A percentile compares a stretch with the other conserved stretches of the same genome.
Conservation (phyloP, 2,888 invertebrate species). For the Lasioglossum vierecki region DNA sequence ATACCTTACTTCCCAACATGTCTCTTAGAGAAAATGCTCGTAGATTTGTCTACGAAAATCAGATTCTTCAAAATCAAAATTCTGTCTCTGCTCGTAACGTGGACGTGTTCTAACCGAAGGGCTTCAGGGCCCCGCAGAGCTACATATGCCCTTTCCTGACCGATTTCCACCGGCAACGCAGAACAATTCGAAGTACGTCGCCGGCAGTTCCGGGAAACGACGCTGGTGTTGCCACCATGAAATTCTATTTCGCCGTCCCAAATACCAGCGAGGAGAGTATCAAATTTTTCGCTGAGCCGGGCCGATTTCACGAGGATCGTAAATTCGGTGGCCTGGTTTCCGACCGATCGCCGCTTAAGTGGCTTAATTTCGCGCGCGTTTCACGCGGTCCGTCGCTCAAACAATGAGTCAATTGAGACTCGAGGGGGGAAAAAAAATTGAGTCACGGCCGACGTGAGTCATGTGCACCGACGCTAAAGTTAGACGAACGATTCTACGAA, state of each 20-base stretch:
- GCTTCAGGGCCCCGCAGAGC: not conserved
- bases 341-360: slow-evolving; percentile 43
- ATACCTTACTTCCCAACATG: too few species aligned
- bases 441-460: slow-evolving; percentile 46
- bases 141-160: not conserved
- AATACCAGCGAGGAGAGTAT: slow-evolving; percentile 19
- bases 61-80: not conserved
- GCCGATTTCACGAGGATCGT: slow-evolving; percentile 40
- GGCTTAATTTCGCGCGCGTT: slow-evolving; percentile 50
- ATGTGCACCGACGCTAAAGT: slow-evolving; percentile 29
- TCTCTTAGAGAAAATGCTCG: not conserved
- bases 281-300: not conserved
- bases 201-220: not conserved
- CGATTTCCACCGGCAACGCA: not conserved
- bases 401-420: slow-evolving; percentile 53
- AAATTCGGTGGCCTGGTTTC: slow-evolving; percentile 46
- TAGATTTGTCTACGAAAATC: not conserved
- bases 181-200: not conserved
- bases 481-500: slow-evolving; percentile 21
- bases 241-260: slow-evolving; percentile 5
- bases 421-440: slow-evolving; percentile 40
- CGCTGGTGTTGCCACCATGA: not conserved
- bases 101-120: not conserved
- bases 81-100: not conserved
- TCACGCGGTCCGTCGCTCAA: slow-evolving; percentile 19